Base-by-base conservation (phyloP, 1,140 invertebrate genomes). In the Conus betulinus region DNA sequence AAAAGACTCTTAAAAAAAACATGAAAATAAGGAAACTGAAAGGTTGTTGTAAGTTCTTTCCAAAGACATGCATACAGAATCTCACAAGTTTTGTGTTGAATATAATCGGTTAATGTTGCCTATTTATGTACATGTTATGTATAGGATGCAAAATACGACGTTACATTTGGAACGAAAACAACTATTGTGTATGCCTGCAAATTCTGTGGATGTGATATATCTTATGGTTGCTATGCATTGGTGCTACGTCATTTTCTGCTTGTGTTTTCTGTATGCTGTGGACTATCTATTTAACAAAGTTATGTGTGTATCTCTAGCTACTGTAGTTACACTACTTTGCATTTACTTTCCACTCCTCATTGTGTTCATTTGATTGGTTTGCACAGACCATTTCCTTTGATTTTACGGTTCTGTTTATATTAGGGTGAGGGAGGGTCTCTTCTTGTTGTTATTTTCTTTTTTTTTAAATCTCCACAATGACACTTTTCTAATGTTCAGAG, bases 151-250 rank as follows among this genome's bases (percentile, higher is more conserved):
- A 55, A 76, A 23, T 74, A 76, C 52, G 85, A 87, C 71, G 79
- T n/a, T 51, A 25, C 57, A n/a, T 13, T 55, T 57, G 71, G 51
- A 78, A n/a, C 25, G n/a, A 52, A 20, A 57, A 51, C 8, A 57
- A 27, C 27, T 27, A 78, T 55, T 27, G 23, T 87, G 74, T 78
- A 87, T 87, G 85, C 53, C 20, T 87, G 74, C 74, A 51, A 78
- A 55, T 55, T 87, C 76, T 57, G 63, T 87, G 85, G 74, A 87
- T 87, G 85, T 87, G 85, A 87, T 87, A 87, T 52, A 87, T 55
- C 11, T 76, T 87, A 87, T 55, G 67, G 67, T 71, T 71, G 67
- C 67, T 71, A 79, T 52, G 74, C 85, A 87, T 74, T 87, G 85
- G 85, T 87, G 85, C 85, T 87, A 87, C 25, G 17, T 87, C 53